These are phyloP conservation scores for Danio jaintianensis DNA, from an alignment of 2,797 vertebrate genomes.

Conservation along the genomic window DNA sequence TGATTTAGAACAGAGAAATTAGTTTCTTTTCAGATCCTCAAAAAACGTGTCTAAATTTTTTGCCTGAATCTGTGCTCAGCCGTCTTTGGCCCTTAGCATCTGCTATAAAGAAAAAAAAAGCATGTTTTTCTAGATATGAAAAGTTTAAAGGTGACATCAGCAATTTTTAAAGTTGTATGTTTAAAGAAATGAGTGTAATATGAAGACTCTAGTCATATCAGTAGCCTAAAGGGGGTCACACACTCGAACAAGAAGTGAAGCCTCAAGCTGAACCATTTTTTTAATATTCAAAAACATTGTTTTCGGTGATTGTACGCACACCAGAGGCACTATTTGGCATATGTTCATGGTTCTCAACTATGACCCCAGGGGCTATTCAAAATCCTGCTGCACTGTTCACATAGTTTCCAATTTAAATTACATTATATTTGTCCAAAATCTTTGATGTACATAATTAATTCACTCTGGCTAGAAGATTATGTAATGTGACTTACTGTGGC, in stretches of 20 bases:
- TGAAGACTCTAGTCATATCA: not conserved
- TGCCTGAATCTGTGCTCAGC: not conserved
- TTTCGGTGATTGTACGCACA: not conserved
- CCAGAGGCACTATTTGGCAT: too few species aligned
- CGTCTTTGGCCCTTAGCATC: not conserved
- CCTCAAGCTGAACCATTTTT: not conserved
- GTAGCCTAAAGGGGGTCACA: not conserved
- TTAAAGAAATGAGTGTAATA: not conserved
- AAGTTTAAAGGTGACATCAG: not conserved
- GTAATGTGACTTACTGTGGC: not conserved
- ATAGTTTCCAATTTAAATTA: not conserved
- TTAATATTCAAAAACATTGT: not conserved
- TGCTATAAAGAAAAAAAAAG: not conserved
- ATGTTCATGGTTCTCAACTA: not conserved
- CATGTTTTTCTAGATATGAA: not conserved
- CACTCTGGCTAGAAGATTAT: not conserved
- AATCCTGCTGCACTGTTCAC: not conserved
- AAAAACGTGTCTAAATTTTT: not conserved
- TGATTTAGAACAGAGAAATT: constrained; percentile 8
- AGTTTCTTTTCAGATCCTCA: not conserved
- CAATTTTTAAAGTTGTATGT: not conserved
- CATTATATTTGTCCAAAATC: not conserved
- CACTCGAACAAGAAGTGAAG: not conserved
- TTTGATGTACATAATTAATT: not conserved
- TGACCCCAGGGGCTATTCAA: not conserved